Conservation (phyloP, 2,113 vertebrate genomes). For the Phrynocephalus versicolor region DNA sequence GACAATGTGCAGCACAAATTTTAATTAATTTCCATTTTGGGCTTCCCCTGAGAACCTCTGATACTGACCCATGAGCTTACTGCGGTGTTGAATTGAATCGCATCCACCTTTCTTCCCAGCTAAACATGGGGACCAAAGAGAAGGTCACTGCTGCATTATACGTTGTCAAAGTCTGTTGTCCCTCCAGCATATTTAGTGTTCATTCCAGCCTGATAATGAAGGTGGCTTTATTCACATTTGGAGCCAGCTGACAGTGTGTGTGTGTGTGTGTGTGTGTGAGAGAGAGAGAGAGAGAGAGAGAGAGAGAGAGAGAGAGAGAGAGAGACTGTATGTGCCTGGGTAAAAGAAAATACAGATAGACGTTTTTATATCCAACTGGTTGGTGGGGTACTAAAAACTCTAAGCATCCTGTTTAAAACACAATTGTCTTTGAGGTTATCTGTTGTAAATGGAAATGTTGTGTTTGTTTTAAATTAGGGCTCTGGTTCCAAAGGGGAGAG, state of each 20-base stretch:
- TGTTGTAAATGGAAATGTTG: constrained; percentile 72
- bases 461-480: constrained; percentile 74
- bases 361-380: constrained; percentile 72
- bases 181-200: constrained; percentile 73
- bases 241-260: constrained; percentile 73
- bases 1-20: constrained; percentile 87
- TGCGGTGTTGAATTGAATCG: constrained; percentile 82
- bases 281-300: too few species aligned
- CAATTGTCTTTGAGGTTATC: constrained; percentile 77
- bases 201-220: constrained; percentile 57
- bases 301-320: background rate
- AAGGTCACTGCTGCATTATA: constrained; percentile 79
- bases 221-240: constrained; percentile 69
- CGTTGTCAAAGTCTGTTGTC: constrained; percentile 79
- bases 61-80: constrained; percentile 80
- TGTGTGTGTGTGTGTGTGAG: too few species aligned
- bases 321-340: constrained; percentile 31
- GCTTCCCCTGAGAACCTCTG: constrained; percentile 82
- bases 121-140: constrained; percentile 76
- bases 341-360: constrained; percentile 60
- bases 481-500: constrained; percentile 64
- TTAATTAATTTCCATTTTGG: constrained; percentile 96
- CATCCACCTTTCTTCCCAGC: constrained; percentile 79
- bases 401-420: constrained; percentile 66
- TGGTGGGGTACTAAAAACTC: constrained; percentile 61